These are phyloP conservation scores for Pyralis farinalis DNA, from an alignment of 2,888 invertebrate species.

Conservation along the genomic window DNA sequence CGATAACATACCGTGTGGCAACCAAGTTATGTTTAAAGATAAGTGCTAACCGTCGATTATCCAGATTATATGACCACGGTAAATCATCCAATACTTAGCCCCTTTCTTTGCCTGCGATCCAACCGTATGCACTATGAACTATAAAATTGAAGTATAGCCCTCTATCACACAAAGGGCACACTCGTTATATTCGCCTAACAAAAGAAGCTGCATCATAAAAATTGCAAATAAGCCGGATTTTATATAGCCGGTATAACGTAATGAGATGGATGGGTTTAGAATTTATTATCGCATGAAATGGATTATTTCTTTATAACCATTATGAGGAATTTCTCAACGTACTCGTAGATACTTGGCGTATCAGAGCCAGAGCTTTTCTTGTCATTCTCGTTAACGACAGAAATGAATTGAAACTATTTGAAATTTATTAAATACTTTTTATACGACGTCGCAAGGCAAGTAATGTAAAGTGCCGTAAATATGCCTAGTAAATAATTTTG, in stretches of 20 bases:
- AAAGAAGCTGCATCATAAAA: constrained; percentile 61
- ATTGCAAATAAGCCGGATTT: constrained; percentile 66
- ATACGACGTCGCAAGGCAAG: no score
- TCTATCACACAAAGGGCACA: constrained; percentile 63
- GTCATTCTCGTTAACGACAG: no score
- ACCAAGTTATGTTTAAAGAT: constrained; percentile 32
- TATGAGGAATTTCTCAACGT: not conserved
- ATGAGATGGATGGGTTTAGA: constrained; percentile 46
- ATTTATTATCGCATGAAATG: constrained; percentile 30
- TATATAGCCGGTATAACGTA: constrained; percentile 45
- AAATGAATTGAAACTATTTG: no score
- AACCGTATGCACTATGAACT: constrained; percentile 70
- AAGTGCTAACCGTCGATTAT: constrained; percentile 67
- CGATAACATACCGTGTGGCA: constrained; percentile 24
- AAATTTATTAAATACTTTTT: no score
- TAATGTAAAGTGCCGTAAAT: no score
- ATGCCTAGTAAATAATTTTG: no score
- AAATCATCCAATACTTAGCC: constrained; percentile 71
- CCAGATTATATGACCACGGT: constrained; percentile 65
- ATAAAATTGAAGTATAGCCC: constrained; percentile 74
- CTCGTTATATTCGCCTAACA: constrained; percentile 57
- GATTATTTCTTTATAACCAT: constrained; percentile 10
- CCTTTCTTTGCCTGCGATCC: constrained; percentile 44
- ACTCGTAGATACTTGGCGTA: no score
- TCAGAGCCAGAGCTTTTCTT: no score